Base-by-base conservation (phyloP, 2,888 invertebrate genomes). In the Lasius platythorax region DNA sequence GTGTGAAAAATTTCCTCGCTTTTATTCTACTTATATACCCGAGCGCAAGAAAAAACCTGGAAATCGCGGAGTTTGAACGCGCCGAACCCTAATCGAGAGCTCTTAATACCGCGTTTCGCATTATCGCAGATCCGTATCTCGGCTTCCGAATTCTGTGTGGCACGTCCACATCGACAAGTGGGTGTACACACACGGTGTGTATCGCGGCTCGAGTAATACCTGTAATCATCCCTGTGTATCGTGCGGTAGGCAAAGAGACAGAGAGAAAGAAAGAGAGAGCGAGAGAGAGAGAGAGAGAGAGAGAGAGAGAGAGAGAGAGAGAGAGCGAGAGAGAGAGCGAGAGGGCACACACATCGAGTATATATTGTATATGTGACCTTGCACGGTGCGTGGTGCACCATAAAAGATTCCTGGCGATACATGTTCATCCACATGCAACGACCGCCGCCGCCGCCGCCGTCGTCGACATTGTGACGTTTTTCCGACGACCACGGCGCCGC, bases 151-250 rank as follows among this genome's bases (percentile, higher is more conserved):
- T 81, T 73, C 73, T 70, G 61, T 46, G 73, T 58, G 61, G 61
- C 18, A 53, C n/a, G 15, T 82, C 46, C 75, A 12, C 56, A 73
- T 76, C 67, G 76, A 82, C 58, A 56, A 76, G 67, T 46, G 67
- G 43, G 30, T 33, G 67, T 56, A 66, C 18, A 37, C 37, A 37
- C 37, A 0, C 37, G 61, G 58, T 68, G 46, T 70, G n/a, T 2
- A 83, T 70, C 83, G 64, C 63, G 46, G 63, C 43, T 50, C 43
- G 12, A 43, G 50, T 83, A 83, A 83, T 83, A 81, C 70, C 83
- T 81, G 83, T 83, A 83, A 83, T 83, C 83, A 83, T 79, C 76
- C 64, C 82, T 56, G 75, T 64, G 66, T 46, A 75, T 58, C 58
- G 58, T 46, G 56, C 75, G 67, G 58, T 8, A 12, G 46, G 18